A percentile compares a stretch with the other conserved stretches of the same genome.
Conservation (phyloP, 1,140 invertebrate species). For the Globodera rostochiensis region DNA sequence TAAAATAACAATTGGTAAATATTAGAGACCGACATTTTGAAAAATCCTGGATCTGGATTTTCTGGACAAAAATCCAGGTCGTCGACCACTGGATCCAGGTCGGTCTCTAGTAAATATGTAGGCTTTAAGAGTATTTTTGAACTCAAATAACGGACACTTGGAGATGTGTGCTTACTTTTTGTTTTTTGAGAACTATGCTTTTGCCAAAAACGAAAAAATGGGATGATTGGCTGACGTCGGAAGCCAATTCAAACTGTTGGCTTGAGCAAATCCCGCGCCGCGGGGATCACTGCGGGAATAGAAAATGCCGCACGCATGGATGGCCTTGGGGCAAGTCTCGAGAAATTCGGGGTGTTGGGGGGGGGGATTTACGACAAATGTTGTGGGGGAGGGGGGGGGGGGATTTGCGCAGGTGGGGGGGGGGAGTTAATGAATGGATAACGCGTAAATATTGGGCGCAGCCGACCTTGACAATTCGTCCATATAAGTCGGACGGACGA, state of each 20-base stretch:
- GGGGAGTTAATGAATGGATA: background rate
- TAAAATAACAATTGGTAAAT: background rate
- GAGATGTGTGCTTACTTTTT: no score
- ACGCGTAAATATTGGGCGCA: background rate
- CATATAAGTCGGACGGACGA: background rate
- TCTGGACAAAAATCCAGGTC: no score
- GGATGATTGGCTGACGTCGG: no score
- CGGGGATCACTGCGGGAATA: background rate
- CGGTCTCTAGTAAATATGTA: no score
- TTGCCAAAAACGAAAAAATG: no score
- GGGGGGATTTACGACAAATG: background rate
- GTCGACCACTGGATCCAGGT: no score
- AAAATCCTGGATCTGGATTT: no score
- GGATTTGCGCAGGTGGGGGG: background rate
- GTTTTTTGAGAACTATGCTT: no score
- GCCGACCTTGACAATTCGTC: background rate
- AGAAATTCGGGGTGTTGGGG: background rate
- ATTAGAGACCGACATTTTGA: no score
- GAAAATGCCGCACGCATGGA: background rate
- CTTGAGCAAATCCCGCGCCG: background rate
- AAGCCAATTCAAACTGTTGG: background rate
- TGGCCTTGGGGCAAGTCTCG: background rate
- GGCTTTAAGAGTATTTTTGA: no score
- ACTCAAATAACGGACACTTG: no score
- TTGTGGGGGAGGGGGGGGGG: background rate